A percentile compares a stretch with the other conserved stretches of the same genome.
phyloP scores from a whole-genome alignment of 2,113 vertebrate species.

The Mirza zaza region DNA sequence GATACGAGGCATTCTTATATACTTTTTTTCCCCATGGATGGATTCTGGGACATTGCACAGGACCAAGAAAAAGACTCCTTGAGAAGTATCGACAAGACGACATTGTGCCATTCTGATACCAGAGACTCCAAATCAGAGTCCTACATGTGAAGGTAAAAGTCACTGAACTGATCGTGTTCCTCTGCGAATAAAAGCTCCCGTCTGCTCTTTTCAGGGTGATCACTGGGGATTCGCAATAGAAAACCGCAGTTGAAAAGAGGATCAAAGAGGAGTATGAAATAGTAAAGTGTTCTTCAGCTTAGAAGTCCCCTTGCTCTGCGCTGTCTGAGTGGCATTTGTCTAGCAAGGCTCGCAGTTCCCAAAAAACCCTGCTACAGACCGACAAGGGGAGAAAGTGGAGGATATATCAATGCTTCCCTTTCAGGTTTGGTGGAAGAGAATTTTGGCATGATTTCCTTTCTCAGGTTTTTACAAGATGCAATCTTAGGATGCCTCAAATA shows the following conservation, averaged over 20 bases:
- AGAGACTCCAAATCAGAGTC: slow-evolving; percentile 67
- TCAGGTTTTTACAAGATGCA: no score
- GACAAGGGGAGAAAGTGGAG: background rate
- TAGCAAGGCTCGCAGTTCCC: slow-evolving; percentile 70
- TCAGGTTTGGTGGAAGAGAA: background rate
- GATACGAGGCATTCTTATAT: background rate
- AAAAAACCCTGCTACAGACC: background rate
- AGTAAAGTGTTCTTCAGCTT: slow-evolving; percentile 76
- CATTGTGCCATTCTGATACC: slow-evolving; percentile 68
- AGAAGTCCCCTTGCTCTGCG: slow-evolving; percentile 80
- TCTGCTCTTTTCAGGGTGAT: slow-evolving; percentile 71
- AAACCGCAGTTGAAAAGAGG: slow-evolving; percentile 82
- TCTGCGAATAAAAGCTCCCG: slow-evolving; percentile 71
- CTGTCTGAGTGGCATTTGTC: slow-evolving; percentile 83
- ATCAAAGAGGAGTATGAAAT: slow-evolving; percentile 80
- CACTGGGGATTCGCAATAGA: slow-evolving; percentile 79
- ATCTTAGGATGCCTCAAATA: no score
- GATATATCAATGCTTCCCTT: background rate
- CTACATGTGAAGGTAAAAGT: slow-evolving; percentile 73
- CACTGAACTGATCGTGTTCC: slow-evolving; percentile 69
- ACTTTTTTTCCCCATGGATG: no score
- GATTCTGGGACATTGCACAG: background rate
- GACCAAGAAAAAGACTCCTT: background rate
- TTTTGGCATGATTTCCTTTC: accelerated
- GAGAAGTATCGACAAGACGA: slow-evolving; percentile 14